Percentiles rank a stretch among this genome's conserved stretches.
These are phyloP conservation scores for Ennomos erosarius DNA, from an alignment of 2,888 invertebrate genomes.

Conservation along the genomic window DNA sequence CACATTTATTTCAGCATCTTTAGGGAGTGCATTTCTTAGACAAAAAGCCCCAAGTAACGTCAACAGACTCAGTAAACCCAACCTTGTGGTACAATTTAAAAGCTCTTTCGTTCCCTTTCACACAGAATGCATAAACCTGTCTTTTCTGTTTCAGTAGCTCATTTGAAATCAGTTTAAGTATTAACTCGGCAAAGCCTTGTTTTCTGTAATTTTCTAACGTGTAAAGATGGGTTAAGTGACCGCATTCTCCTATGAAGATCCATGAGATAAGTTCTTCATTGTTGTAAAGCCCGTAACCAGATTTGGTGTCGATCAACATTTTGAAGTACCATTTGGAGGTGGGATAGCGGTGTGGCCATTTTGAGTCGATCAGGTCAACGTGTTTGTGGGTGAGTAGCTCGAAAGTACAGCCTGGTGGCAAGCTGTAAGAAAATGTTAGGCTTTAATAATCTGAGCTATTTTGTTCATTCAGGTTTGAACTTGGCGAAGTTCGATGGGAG, in stretches of 20 bases:
- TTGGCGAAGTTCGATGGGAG: no score
- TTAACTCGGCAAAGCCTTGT: constrained; percentile 60
- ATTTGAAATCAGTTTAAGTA: constrained; percentile 58
- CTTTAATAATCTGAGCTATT: no score
- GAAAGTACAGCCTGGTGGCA: constrained; percentile 21
- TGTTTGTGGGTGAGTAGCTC: constrained; percentile 39
- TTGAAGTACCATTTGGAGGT: constrained; percentile 54
- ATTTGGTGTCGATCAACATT: constrained; percentile 54
- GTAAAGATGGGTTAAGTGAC: constrained; percentile 60
- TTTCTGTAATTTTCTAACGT: constrained; percentile 60
- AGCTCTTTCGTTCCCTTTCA: constrained; percentile 53
- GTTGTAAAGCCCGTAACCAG: constrained; percentile 58
- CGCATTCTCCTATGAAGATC: constrained; percentile 60
- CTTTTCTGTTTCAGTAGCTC: constrained; percentile 49
- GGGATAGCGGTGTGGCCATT: constrained; percentile 60
- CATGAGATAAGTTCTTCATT: constrained; percentile 53
- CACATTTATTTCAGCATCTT: no score
- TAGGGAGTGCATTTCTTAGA: constrained; percentile 27
- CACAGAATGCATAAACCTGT: constrained; percentile 54
- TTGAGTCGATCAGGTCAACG: constrained; percentile 50
- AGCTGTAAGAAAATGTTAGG: constrained; percentile 12
- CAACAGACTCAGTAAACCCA: constrained; percentile 45
- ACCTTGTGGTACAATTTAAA: constrained; percentile 58
- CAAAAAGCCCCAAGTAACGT: constrained; percentile 47
- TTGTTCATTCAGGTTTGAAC: no score